A percentile compares a stretch with the other conserved stretches of the same genome.
Evolutionary conservation across 2,888 invertebrate genomes (phyloP).

Genomic region (Lycocerus yunnanus): DNA sequence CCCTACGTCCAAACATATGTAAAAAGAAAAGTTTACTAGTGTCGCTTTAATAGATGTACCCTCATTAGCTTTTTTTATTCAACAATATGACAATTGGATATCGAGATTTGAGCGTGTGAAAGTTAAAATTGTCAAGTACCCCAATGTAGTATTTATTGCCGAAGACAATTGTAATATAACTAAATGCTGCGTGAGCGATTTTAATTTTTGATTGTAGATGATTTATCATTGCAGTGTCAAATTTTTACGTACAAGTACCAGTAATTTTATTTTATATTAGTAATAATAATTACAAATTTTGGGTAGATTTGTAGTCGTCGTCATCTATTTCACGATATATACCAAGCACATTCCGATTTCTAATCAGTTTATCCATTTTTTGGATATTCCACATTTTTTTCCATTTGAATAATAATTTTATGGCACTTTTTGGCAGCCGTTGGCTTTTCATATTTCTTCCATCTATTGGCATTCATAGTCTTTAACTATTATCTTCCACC

Average conservation of each 20-base stretch:
- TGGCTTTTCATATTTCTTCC: too few species aligned
- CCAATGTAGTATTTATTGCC: conserved; percentile 50
- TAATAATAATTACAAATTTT: too few species aligned
- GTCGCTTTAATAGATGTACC: conserved; percentile 53
- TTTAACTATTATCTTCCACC: too few species aligned
- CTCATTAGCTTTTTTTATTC: conserved; percentile 51
- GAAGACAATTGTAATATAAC: conserved; percentile 52
- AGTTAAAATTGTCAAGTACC: conserved; percentile 46
- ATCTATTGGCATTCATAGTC: too few species aligned
- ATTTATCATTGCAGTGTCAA: not conserved
- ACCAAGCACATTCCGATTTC: too few species aligned
- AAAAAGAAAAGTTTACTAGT: conserved; percentile 50
- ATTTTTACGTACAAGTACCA: not conserved
- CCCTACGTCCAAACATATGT: conserved; percentile 44
- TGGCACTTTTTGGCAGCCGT: too few species aligned
- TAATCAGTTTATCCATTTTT: too few species aligned
- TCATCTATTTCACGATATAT: too few species aligned
- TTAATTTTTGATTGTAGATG: conserved; percentile 21
- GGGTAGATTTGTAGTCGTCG: too few species aligned
- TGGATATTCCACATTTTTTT: too few species aligned
- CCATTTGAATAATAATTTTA: too few species aligned
- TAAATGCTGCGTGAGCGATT: conserved; percentile 37
- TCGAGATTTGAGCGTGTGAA: conserved; percentile 53
- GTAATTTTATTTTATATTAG: not conserved
- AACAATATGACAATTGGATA: conserved; percentile 47